Percentiles rank a stretch among this genome's conserved stretches.
Conservation (phyloP, 2,888 invertebrate species). For the Panzeria rudis region DNA sequence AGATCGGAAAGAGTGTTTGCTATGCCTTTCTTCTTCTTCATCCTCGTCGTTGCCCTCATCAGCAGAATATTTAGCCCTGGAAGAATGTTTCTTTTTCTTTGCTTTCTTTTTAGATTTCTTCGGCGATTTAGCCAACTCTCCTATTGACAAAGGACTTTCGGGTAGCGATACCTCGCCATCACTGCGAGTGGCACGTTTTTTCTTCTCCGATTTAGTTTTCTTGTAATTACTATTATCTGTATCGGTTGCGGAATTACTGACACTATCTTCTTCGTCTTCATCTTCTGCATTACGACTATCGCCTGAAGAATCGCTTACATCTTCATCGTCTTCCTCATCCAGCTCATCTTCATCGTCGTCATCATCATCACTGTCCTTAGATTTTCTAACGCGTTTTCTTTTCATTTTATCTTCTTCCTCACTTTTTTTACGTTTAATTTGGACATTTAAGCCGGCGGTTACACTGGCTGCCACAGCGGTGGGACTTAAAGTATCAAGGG, state of each 20-base stretch:
- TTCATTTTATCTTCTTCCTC: conserved; percentile 74
- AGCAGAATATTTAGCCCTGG: conserved; percentile 61
- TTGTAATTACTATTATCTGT: conserved; percentile 75
- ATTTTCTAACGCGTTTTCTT: conserved; percentile 75
- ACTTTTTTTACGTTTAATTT: conserved; percentile 77
- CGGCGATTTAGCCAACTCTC: conserved; percentile 84
- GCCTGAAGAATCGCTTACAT: conserved; percentile 80
- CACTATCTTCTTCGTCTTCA: conserved; percentile 67
- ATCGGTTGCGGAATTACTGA: conserved; percentile 73
- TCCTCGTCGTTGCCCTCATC: conserved; percentile 70
- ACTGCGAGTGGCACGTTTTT: conserved; percentile 47
- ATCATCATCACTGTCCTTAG: conserved; percentile 70
- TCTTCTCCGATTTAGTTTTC: conserved; percentile 72
- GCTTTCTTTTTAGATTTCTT: conserved; percentile 70
- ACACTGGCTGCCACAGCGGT: conserved; percentile 81
- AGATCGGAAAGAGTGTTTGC: conserved; percentile 68
- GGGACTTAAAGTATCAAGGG: conserved; percentile 78
- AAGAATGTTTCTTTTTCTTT: conserved; percentile 65
- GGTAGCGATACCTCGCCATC: conserved; percentile 76
- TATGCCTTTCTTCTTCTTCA: conserved; percentile 33
- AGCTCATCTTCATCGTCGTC: conserved; percentile 76
- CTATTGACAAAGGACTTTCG: conserved; percentile 85
- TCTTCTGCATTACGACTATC: conserved; percentile 66
- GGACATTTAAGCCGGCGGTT: conserved; percentile 80
- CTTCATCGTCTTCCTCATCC: conserved; percentile 76